Base-by-base conservation (phyloP, 2,113 vertebrate genomes). In the Carassius carassius region DNA sequence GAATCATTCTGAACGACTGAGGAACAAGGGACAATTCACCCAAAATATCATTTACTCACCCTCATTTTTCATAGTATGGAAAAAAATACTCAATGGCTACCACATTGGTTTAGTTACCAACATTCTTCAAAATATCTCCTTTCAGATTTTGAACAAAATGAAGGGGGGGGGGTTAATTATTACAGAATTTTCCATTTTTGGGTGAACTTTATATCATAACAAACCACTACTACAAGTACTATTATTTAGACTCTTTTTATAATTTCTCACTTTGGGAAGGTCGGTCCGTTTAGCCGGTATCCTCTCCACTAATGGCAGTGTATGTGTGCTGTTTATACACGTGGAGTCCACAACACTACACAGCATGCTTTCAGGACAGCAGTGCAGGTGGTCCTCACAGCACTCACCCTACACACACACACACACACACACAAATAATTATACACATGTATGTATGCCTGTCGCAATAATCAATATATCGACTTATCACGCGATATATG, bases 1-100 rank as follows among this genome's bases (percentile, higher is more conserved):
- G 90, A 81, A 94, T 90, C 93, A 94, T 93, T 75, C 91, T 92
- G 77, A 93, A 92, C 21, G 93, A 94, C 94, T 94, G 81, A 49
- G 29, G 12, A 17, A 86, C 3, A 4, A 37, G 44, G 47, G 6
- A 35, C n/a, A 44, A 8, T n/a, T 60, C 7, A n/a, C 56, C 54
- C 56, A 60, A n/a, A 60, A n/a, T 10, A 60, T 60, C 19, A 60
- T n/a, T n/a, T 3, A 60, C 8, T 10, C 56, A 60, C 0, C 56
- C 56, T 21, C 2, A 44, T 44, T 10, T 44, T 44, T 8, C 41
- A 41, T 41, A 41, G 41, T 41, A 41, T 9, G 41, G 19, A 21
- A 58, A 3, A 49, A 58, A 21, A 58, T 9, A 9, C 17, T 58
- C 0, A 21, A 58, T 21, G 3, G 56, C 51, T 54, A 60, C 56